Evolutionary conservation across 2,888 invertebrate genomes (phyloP), one percentile per base, ranked within the genome.

Genomic region (Cryptophagus acutangulus): DNA sequence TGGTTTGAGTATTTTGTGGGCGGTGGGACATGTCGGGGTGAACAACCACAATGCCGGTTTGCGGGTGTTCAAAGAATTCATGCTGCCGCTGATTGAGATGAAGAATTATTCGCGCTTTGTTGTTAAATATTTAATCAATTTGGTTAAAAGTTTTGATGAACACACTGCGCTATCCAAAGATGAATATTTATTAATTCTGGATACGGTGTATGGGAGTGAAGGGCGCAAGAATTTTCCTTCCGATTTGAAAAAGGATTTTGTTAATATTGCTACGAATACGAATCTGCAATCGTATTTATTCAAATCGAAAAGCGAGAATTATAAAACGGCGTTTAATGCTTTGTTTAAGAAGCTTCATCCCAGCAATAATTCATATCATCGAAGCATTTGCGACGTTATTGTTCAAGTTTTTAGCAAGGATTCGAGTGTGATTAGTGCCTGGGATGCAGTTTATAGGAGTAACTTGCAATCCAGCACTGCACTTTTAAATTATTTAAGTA

Each of bases 41-140:
- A 74, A 70, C 46, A 76, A 84, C 59, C 73, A 85, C 33, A 67
- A 72, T 36, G 74, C 79, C 45, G 87, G 86, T 15, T 68, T 86
- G 33, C 80, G 63, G 81, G 81, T 81, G 9, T 87, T 87, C 81
- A 79, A 82, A 66, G 83, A 86, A 46, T 68, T 85, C 1, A 84
- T 86, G 77, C 68, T 81, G 25, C 83, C 86, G 0, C 69, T 84
- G 58, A 70, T 86, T 30, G 84, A 85, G 50, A 67, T 84, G 63
- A 83, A 81, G 61, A 79, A 75, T 59, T 87, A 84, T 54, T 74
- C 81, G 1, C 78, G 75, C 49, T 83, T 78, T 65, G 74, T 83
- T 18, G 66, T 77, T 3, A 72, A 73, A 35, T 82, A 86, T 59
- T 71, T 87, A 37, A 68, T 74, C 4, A 72, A 73, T 33, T 62